Percentiles rank a stretch among this genome's conserved stretches.
Conservation (phyloP, 2,888 invertebrate genomes). For the Parnassius smintheus region DNA sequence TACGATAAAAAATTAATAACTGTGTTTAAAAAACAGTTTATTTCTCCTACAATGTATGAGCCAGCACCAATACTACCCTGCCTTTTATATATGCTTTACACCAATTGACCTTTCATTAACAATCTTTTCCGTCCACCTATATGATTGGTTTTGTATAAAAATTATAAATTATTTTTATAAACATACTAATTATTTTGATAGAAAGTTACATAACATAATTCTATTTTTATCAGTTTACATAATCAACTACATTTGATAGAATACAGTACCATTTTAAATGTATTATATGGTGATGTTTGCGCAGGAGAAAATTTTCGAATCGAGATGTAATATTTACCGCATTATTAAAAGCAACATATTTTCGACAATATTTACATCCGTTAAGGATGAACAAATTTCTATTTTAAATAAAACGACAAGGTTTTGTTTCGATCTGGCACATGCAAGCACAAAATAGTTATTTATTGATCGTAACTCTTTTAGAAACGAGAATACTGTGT, state of each 20-base stretch:
- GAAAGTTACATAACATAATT: too few relatives aligned
- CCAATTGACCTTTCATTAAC: slow-evolving; percentile 21
- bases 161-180: slow-evolving; percentile 3
- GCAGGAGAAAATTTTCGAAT: slow-evolving; percentile 1
- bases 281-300: neutral
- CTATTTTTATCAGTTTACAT: too few relatives aligned
- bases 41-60: slow-evolving; percentile 23
- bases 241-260: too few relatives aligned
- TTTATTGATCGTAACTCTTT: too few relatives aligned
- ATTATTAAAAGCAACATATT: too few relatives aligned
- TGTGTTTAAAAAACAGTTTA: slow-evolving; percentile 7
- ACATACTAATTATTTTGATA: too few relatives aligned
- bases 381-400: too few relatives aligned
- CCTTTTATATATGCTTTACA: slow-evolving; percentile 28
- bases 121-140: neutral
- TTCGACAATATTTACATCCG: too few relatives aligned
- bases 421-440: neutral
- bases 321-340: neutral
- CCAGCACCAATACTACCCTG: slow-evolving; percentile 66
- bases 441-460: too few relatives aligned
- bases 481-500: too few relatives aligned
- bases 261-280: neutral
- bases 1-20: too few relatives aligned
- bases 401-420: too few relatives aligned
- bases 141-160: neutral